Evolutionary conservation across 2,113 vertebrate genomes (phyloP).

Genomic region (Lepidiolamprologus cunningtoni): DNA sequence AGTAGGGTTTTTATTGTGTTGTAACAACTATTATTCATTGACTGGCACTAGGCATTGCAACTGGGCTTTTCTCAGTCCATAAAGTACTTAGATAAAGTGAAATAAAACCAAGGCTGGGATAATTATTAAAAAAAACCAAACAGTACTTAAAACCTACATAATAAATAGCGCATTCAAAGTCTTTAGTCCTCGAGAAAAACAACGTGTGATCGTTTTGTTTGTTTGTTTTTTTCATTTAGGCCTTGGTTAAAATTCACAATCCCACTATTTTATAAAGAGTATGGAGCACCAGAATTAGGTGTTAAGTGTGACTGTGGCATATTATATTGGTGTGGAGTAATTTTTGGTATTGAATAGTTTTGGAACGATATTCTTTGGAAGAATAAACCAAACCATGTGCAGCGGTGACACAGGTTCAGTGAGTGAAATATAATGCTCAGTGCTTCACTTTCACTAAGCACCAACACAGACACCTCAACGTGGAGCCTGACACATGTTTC

Average conservation of each 20-base stretch:
- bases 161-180: background rate
- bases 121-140: rapidly evolving
- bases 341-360: background rate
- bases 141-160: background rate
- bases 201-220: background rate
- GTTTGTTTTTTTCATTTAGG: background rate
- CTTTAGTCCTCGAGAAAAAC: background rate
- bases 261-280: background rate
- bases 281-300: background rate
- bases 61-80: background rate
- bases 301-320: background rate
- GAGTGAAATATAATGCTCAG: background rate
- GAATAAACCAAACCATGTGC: background rate
- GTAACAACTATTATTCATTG: background rate
- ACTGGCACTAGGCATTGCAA: background rate
- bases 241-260: conserved; percentile 10
- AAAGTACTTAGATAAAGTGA: background rate
- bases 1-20: background rate
- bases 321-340: background rate
- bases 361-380: background rate
- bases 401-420: background rate
- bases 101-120: background rate
- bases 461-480: background rate
- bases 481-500: background rate
- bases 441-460: background rate